A percentile compares a stretch with the other conserved stretches of the same genome.
Conservation (phyloP, 2,888 invertebrate genomes). For the Argyra leucocephala region DNA sequence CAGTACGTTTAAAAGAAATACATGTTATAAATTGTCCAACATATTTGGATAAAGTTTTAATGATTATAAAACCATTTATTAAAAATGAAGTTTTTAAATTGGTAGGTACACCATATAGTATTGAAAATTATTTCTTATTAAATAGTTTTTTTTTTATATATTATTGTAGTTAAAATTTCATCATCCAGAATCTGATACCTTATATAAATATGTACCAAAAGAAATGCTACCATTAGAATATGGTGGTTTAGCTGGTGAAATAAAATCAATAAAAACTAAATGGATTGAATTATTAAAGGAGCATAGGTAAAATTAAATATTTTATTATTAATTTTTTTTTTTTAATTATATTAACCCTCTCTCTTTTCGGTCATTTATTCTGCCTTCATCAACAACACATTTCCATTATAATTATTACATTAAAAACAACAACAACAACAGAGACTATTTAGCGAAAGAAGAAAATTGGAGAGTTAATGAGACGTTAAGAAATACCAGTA, state of each 20-base stretch:
- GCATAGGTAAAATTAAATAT: conserved; percentile 44
- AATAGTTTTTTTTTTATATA: not conserved
- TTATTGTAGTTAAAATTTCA: conserved; percentile 59
- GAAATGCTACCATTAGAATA: conserved; percentile 34
- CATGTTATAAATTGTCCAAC: conserved; percentile 58
- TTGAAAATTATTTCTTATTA: not conserved
- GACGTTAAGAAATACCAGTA: conserved; percentile 10
- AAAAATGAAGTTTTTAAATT: conserved; percentile 56
- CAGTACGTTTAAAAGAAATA: conserved; percentile 55
- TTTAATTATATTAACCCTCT: not conserved
- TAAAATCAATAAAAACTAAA: conserved; percentile 47
- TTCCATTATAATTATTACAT: too few relatives aligned
- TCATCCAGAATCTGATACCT: conserved; percentile 54
- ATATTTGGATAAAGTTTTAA: conserved; percentile 54
- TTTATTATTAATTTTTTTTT: not conserved
- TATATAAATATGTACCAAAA: conserved; percentile 52
- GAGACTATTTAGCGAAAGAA: not conserved
- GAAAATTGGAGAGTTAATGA: conserved; percentile 17
- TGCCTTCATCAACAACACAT: too few relatives aligned
- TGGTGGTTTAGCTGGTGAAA: conserved; percentile 32
- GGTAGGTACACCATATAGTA: conserved; percentile 41
- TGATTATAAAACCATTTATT: conserved; percentile 55
- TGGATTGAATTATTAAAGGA: conserved; percentile 51
- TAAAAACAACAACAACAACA: not conserved
- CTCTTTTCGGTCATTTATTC: too few relatives aligned